phyloP scores from a whole-genome alignment of 2,797 vertebrate genomes.

The Labroides dimidiatus region DNA sequence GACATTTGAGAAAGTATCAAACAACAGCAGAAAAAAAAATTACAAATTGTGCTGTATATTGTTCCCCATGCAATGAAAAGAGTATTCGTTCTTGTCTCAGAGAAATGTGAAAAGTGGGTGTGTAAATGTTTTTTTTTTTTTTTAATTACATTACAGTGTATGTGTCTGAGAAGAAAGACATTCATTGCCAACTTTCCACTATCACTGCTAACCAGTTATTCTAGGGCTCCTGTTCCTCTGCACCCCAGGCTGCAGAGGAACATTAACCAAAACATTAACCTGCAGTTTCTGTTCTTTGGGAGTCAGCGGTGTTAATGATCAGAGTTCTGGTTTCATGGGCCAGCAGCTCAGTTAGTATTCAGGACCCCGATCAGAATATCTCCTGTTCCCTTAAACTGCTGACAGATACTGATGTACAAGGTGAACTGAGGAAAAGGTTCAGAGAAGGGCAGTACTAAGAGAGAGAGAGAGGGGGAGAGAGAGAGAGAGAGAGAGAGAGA shows the following conservation, averaged over 20 bases:
- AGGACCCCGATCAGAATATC: slow-evolving; percentile 89
- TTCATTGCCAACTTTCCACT: slow-evolving; percentile 48
- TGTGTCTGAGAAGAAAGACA: slow-evolving; percentile 4
- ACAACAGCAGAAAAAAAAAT: too few species aligned
- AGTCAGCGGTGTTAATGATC: slow-evolving; percentile 93
- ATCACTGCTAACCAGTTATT: slow-evolving; percentile 29
- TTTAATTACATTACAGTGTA: not conserved
- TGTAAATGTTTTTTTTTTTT: not conserved
- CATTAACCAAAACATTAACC: slow-evolving; percentile 85
- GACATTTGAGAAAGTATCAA: too few species aligned
- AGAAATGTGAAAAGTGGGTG: not conserved
- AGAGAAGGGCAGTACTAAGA: slow-evolving; percentile 77
- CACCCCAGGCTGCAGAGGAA: slow-evolving; percentile 50
- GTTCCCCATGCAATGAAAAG: too few species aligned
- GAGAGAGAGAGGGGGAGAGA: too few species aligned
- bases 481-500: slow-evolving; percentile 83
- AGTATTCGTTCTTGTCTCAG: not conserved
- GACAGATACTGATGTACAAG: slow-evolving; percentile 81
- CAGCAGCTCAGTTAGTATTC: slow-evolving; percentile 86
- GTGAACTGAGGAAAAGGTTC: slow-evolving; percentile 58
- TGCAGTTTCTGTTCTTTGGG: slow-evolving; percentile 86
- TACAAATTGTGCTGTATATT: too few species aligned
- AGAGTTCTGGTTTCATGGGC: slow-evolving; percentile 88
- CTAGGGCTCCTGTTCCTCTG: slow-evolving; percentile 7
- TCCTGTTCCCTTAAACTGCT: slow-evolving; percentile 85